Evolutionary conservation across 2,888 invertebrate genomes (phyloP).

Genomic region (Dione juno): DNA sequence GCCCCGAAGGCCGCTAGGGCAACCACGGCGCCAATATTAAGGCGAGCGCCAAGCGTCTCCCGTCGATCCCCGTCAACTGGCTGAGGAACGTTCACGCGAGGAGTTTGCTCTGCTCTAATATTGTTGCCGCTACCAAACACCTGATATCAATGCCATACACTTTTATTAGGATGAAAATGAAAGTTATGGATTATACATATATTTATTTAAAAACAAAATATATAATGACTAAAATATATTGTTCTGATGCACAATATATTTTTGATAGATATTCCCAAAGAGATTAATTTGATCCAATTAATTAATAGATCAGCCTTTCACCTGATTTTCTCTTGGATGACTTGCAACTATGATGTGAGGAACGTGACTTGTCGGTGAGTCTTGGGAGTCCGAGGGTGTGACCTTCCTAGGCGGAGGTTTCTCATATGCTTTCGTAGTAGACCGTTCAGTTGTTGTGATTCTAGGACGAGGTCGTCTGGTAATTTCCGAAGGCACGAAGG

Average conservation of each 20-base stretch:
- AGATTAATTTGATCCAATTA: no score
- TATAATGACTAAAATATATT: no score
- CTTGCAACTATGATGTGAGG: slow-evolving; percentile 85
- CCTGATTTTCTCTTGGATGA: slow-evolving; percentile 93
- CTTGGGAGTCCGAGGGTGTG: slow-evolving; percentile 66
- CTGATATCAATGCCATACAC: slow-evolving; percentile 49
- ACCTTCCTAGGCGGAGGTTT: slow-evolving; percentile 65
- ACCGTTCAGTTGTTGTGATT: slow-evolving; percentile 65
- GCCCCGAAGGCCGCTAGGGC: slow-evolving; percentile 96
- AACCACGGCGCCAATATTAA: slow-evolving; percentile 94
- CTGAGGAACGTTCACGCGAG: slow-evolving; percentile 86
- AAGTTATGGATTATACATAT: no score
- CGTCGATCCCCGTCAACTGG: slow-evolving; percentile 85
- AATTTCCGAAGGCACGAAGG: slow-evolving; percentile 52
- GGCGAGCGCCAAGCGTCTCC: slow-evolving; percentile 85
- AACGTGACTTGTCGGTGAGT: slow-evolving; percentile 73
- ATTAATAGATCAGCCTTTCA: slow-evolving; percentile 62
- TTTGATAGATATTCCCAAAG: no score
- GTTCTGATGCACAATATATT: no score
- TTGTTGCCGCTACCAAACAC: slow-evolving; percentile 81
- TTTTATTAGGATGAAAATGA: no score
- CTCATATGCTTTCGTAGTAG: slow-evolving; percentile 75
- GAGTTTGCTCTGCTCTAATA: slow-evolving; percentile 86
- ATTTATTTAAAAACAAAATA: no score
- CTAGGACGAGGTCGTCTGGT: slow-evolving; percentile 66